Percentiles rank a stretch among this genome's conserved stretches.
phyloP scores from a whole-genome alignment of 37 sponge, comb jelly and placozoan species.

The Trichoplax adhaerens region DNA sequence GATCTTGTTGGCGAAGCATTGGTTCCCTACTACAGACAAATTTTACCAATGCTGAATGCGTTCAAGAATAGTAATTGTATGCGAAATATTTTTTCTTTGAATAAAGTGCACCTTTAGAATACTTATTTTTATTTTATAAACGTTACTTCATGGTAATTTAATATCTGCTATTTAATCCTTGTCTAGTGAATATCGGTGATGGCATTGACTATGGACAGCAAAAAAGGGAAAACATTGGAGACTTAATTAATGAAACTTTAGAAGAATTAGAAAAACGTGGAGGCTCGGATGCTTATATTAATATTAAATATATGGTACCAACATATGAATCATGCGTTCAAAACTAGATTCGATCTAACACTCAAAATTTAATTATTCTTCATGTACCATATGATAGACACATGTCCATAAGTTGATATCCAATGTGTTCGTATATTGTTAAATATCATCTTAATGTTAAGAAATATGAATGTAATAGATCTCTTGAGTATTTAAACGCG shows the following conservation, averaged over 20 bases:
- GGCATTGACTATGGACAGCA: slow-evolving; percentile 99
- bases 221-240: slow-evolving; percentile 88
- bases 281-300: slow-evolving; percentile 92
- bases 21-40: slow-evolving; percentile 96
- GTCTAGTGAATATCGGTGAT: slow-evolving; percentile 84
- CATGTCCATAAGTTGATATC: no score
- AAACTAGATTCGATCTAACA: slow-evolving; percentile 20
- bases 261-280: slow-evolving; percentile 85
- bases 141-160: neutral
- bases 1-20: slow-evolving; percentile 94
- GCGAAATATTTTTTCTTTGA: slow-evolving; percentile 4
- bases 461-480: no score
- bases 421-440: no score
- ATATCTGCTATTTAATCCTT: neutral
- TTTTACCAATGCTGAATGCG: slow-evolving; percentile 89
- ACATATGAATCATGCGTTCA: slow-evolving; percentile 91
- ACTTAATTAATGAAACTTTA: slow-evolving; percentile 85
- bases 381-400: no score
- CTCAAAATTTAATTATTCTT: no score
- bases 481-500: no score
- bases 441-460: no score
- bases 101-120: neutral
- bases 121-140: no score
- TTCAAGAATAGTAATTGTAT: slow-evolving; percentile 75
- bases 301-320: slow-evolving; percentile 99